phyloP scores from a whole-genome alignment of 2,797 vertebrate species.

The Tapera naevia region DNA sequence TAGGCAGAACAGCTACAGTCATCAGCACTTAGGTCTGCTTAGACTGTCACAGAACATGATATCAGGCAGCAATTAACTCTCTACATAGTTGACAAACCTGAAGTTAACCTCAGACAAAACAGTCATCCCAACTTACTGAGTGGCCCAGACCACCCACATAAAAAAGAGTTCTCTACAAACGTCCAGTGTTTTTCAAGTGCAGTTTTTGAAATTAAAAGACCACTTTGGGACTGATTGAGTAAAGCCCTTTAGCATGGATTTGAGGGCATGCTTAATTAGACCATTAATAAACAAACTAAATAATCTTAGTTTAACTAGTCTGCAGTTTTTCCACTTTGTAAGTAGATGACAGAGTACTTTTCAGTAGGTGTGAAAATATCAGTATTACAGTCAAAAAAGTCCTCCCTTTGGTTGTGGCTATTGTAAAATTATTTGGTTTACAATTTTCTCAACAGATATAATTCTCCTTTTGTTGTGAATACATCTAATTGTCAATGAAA shows the following conservation, averaged over 20 bases:
- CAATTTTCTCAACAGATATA: not conserved
- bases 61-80: not conserved
- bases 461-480: not conserved
- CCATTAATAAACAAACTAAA: not conserved
- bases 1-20: not conserved
- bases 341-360: not conserved
- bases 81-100: not conserved
- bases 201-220: not conserved
- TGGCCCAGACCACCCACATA: not conserved
- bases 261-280: not conserved
- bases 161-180: not conserved
- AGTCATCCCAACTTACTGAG: not conserved
- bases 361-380: not conserved
- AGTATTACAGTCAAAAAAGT: not conserved
- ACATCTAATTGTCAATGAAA: not conserved
- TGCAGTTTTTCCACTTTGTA: not conserved
- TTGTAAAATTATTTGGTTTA: not conserved
- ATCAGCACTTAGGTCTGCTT: not conserved
- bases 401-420: not conserved
- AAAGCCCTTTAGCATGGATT: not conserved
- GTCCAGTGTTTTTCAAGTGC: not conserved
- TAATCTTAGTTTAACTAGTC: not conserved
- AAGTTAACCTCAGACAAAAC: not conserved
- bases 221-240: not conserved
- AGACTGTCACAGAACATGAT: not conserved